These are phyloP conservation scores for Cettia cetti DNA, from an alignment of 2,113 vertebrate species.

Conservation along the genomic window DNA sequence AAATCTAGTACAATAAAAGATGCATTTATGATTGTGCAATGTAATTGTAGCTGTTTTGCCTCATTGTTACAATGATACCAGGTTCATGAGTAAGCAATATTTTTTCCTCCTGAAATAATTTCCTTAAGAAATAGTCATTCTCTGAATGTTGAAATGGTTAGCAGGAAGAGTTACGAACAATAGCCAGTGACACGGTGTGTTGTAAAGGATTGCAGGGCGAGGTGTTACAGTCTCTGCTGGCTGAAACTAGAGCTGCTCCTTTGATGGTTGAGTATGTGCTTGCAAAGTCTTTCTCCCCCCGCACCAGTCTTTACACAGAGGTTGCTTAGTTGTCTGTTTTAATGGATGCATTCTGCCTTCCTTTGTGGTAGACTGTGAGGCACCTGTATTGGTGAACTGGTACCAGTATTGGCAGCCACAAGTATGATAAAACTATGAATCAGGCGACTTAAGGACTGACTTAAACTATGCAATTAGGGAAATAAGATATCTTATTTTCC, in stretches of 20 bases:
- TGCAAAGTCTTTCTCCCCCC: neutral
- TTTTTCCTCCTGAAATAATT: neutral
- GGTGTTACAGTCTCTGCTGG: conserved; percentile 49
- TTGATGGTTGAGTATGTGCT: conserved; percentile 16
- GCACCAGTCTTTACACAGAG: neutral
- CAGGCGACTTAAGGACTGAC: neutral
- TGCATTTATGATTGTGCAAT: conserved; percentile 5
- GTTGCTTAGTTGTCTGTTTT: neutral
- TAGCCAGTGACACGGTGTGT: neutral
- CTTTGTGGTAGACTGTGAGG: neutral
- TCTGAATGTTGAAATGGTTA: conserved; percentile 25
- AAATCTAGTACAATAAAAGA: conserved; percentile 10
- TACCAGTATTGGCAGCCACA: neutral
- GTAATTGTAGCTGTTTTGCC: neutral
- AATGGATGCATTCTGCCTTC: neutral
- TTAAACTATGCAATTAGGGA: neutral
- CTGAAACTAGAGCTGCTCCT: conserved; percentile 52
- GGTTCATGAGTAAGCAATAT: conserved; percentile 15
- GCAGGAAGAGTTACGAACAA: conserved; percentile 26
- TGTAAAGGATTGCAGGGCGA: neutral
- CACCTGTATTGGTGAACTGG: neutral
- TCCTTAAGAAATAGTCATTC: neutral
- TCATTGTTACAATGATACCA: neutral
- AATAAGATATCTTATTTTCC: neutral
- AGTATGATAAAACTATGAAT: conserved; percentile 15